Evolutionary conservation across 2,888 invertebrate genomes (phyloP), one percentile per base, ranked within the genome.

Genomic region (Apotomis betuletana): DNA sequence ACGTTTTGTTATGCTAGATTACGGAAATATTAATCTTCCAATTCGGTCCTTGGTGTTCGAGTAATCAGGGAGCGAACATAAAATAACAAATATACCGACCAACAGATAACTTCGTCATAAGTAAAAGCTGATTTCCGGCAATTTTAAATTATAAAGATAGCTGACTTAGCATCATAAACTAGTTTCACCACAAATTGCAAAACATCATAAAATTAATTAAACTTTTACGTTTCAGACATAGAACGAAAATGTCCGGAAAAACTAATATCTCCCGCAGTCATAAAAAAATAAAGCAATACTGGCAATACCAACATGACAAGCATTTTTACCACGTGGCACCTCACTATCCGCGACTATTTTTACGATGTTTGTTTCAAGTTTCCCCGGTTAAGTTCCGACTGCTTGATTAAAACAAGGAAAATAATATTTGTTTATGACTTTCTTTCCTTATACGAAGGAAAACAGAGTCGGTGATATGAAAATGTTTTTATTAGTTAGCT

Each of bases 281-380:
- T 36, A 63, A 72, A 68, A 67, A 10, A 72, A 58, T 67, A 59
- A n/a, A 55, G 60, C 64, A 65, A 71, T 51, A 75, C 38, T 63
- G 49, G 60, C 64, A 65, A 71, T 51, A 75, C 38, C 67, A 75
- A 70, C 74, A 76, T 68, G 65, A 69, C 75, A 69, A 61, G 59
- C 69, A 65, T 74, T 76, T 75, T 75, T 75, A 44, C 12, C 65
- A 78, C 76, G 75, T 75, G 75, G 75, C 70, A 67, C 65, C 67
- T 12, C 54, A 70, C 63, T 67, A 63, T 73, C 75, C 74, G 73
- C 70, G 76, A 79, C 79, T 81, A 83, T 81, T 85, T 85, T 85
- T 85, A 85, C 80, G 84, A 85, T 84, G 82, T 85, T 85, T 86
- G 83, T 84, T 84, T 82, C 81, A 78, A 83, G 78, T 82, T 83